Evolutionary conservation across 2,113 vertebrate genomes (phyloP).

Genomic region (Tachysurus fulvidraco): DNA sequence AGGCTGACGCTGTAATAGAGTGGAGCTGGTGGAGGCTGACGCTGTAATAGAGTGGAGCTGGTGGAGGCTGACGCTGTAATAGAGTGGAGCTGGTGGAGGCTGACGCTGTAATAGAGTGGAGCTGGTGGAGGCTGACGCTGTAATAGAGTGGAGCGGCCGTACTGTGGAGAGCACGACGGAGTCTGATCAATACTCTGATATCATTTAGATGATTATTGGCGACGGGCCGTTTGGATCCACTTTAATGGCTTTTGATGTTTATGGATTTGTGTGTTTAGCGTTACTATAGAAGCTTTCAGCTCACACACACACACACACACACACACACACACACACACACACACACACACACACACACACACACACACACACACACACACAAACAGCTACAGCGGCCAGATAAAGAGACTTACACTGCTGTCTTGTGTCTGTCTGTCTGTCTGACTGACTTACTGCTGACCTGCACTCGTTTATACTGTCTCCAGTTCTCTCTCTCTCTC

Average conservation of each 20-base stretch:
- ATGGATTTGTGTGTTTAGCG: conserved; percentile 39
- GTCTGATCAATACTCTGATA: conserved; percentile 40
- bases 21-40: not conserved
- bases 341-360: not conserved
- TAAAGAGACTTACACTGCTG: not conserved
- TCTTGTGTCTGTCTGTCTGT: not conserved
- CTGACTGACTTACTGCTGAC: conserved; percentile 19
- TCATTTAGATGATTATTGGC: conserved; percentile 40
- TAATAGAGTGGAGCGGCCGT: conserved; percentile 20
- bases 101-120: not conserved
- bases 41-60: conserved; percentile 19
- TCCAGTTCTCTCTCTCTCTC: not conserved
- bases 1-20: conserved; percentile 7
- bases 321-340: not conserved
- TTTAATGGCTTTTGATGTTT: conserved; percentile 37
- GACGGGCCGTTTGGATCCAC: conserved; percentile 38
- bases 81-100: not conserved
- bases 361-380: no score
- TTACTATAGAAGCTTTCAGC: conserved; percentile 11
- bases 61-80: not conserved
- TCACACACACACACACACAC: not conserved
- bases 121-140: not conserved
- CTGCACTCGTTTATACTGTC: not conserved
- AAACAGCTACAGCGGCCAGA: not conserved
- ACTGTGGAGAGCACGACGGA: not conserved